These are phyloP conservation scores for Ptyas mucosa DNA, from an alignment of 2,113 vertebrate species.

Conservation along the genomic window DNA sequence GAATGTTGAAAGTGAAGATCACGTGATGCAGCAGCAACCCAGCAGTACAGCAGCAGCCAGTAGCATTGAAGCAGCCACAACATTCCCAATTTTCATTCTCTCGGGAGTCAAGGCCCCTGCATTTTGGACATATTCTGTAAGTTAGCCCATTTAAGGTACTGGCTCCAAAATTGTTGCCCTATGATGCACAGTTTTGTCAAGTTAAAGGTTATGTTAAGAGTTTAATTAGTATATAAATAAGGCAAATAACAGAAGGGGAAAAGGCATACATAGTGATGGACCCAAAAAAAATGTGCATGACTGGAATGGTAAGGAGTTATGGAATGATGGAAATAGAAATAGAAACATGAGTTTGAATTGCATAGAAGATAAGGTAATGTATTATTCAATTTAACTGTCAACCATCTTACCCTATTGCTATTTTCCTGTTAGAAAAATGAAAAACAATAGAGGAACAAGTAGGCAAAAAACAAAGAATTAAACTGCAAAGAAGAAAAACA, in stretches of 20 bases:
- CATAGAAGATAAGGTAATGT: not conserved
- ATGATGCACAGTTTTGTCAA: too few species aligned
- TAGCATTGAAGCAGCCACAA: too few species aligned
- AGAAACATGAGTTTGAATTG: not conserved
- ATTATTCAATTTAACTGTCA: not conserved
- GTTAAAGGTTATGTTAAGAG: too few species aligned
- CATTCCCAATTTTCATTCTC: too few species aligned
- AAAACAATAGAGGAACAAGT: not conserved
- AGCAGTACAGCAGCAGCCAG: too few species aligned
- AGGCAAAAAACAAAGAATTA: not conserved
- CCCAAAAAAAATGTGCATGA: not conserved
- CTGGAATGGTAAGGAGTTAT: not conserved
- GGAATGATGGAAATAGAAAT: not conserved
- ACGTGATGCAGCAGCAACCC: too few species aligned
- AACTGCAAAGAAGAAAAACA: not conserved
- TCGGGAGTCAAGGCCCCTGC: too few species aligned
- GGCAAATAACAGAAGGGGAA: not conserved
- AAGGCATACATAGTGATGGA: not conserved
- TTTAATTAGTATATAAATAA: not conserved
- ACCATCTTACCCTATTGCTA: not conserved
- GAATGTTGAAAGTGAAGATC: too few species aligned
- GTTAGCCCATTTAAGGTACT: too few species aligned
- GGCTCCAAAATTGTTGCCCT: too few species aligned
- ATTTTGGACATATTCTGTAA: too few species aligned
- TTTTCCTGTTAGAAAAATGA: not conserved